Evolutionary conservation across 2,888 invertebrate genomes (phyloP), one percentile per base, ranked within the genome.

Genomic region (Candidula unifasciata): DNA sequence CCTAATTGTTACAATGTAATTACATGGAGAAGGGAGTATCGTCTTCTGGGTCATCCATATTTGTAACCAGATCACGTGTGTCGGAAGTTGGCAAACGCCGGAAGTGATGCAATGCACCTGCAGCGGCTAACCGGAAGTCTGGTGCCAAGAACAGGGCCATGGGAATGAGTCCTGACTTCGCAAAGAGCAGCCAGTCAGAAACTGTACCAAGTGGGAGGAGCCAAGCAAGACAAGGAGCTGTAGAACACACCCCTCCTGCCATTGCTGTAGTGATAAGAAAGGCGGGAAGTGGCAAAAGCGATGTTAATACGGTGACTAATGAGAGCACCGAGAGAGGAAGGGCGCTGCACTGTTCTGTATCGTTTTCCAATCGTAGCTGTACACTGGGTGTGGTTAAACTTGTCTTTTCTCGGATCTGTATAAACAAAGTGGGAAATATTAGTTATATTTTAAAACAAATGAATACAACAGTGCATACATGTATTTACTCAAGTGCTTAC

Each of bases 141-240:
- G 84, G 84, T 54, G 82, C 84, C 77, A 86, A 64, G 27, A 87
- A 80, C 60, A 86, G 78, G 64, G 84, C 71, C 21, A 85, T n/a
- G 57, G 87, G 87, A 71, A 86, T 76, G 37, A 87, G 66, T n/a
- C 87, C 87, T 18, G 86, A 85, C 68, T 87, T 87, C 37, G 87
- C 85, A 60, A 87, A 86, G n/a, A 87, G 84, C 16, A 86, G 73
- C 87, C 87, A 87, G 66, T 87, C 87, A 52, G 85, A 69, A 76
- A 87, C 81, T 0, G 87, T 87, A 60, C 85, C 84, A 66, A 86
- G 69, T 30, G 87, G 87, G 21, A 86, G 77, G 64, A 84, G 82
- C 87, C 87, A 86, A 24, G 76, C 74, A 54, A 86, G 71, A 60
- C 87, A 87, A 24, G 60, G 27, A 2, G 74, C 57, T 8, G 80